These are phyloP conservation scores for Pardalotus punctatus DNA, from an alignment of 2,113 vertebrate species.

Conservation along the genomic window DNA sequence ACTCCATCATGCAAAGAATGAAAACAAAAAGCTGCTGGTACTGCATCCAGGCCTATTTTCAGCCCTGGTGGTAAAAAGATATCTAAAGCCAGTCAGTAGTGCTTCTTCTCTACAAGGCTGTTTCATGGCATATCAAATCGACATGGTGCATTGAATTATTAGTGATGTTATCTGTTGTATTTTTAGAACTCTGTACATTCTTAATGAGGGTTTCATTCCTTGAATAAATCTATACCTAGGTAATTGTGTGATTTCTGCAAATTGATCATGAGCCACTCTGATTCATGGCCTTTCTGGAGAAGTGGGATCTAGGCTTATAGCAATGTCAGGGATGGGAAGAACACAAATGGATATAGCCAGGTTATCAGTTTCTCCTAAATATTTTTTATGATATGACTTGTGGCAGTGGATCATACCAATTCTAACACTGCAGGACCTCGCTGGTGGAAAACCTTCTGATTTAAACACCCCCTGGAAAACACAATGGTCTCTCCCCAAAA, in stretches of 20 bases:
- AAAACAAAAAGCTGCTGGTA: neutral
- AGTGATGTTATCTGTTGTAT: neutral
- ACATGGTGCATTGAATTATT: neutral
- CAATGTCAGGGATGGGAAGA: neutral
- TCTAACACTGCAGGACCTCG: no score
- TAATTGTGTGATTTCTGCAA: neutral
- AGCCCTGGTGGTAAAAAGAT: neutral
- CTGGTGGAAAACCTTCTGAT: no score
- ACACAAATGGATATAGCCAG: neutral
- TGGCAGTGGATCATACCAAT: no score
- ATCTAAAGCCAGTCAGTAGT: neutral
- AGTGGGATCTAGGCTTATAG: neutral
- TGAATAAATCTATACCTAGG: neutral
- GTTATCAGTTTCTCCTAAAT: slow-evolving; percentile 13
- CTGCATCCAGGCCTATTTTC: neutral
- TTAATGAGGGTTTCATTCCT: neutral
- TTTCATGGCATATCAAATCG: neutral
- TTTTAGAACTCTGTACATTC: neutral
- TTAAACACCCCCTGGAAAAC: no score
- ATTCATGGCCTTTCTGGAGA: slow-evolving; percentile 24
- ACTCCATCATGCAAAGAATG: neutral
- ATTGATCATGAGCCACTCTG: neutral
- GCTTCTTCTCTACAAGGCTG: neutral
- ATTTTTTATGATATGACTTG: neutral
- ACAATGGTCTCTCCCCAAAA: no score